Percentiles rank a stretch among this genome's conserved stretches.
These are phyloP conservation scores for Dexiosoma caninum DNA, from an alignment of 2,888 invertebrate species.

Conservation along the genomic window DNA sequence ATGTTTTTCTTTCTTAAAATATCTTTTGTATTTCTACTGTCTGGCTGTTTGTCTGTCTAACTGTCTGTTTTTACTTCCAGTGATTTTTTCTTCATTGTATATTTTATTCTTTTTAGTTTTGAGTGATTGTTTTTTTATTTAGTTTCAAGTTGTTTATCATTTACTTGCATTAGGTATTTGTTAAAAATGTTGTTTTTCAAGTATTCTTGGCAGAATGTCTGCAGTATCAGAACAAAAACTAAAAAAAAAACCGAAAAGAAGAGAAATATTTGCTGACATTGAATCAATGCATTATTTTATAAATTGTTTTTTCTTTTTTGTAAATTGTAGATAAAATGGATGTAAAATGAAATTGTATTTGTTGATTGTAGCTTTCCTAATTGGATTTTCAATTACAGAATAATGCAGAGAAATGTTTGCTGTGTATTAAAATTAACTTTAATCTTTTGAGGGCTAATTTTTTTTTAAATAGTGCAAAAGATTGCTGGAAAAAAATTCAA, in stretches of 20 bases:
- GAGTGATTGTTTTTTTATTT: not conserved
- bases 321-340: not conserved
- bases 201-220: conserved; percentile 21
- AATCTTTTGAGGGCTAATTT: no score
- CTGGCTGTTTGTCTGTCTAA: not conserved
- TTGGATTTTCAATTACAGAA: conserved; percentile 25
- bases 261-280: conserved; percentile 45
- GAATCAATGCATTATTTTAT: conserved; percentile 47
- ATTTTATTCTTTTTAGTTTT: not conserved
- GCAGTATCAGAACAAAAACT: not conserved
- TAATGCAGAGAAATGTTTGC: not conserved
- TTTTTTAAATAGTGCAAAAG: no score
- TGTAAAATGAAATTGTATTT: conserved; percentile 1
- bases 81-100: not conserved
- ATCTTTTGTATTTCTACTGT: no score
- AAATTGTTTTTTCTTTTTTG: not conserved
- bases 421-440: no score
- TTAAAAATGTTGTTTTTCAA: not conserved
- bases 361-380: conserved; percentile 32
- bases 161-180: conserved; percentile 1
- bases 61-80: not conserved
- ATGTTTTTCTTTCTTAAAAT: not conserved
- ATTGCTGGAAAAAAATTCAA: no score
- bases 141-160: conserved; percentile 43
- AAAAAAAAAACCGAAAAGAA: no score